phyloP scores from a whole-genome alignment of 2,797 vertebrate species.

The Coracias cyanogaster region DNA sequence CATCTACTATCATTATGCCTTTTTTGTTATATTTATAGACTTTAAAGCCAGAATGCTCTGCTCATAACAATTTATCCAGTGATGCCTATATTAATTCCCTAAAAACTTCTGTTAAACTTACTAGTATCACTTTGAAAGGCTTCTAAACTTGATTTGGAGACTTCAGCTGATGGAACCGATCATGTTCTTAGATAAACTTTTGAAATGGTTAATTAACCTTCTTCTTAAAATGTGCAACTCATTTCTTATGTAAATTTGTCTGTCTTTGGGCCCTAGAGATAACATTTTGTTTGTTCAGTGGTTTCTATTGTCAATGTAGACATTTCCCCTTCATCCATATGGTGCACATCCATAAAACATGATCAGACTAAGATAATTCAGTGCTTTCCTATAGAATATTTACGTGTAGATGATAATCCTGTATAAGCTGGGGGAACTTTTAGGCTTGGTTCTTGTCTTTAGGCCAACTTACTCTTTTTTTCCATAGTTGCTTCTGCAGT shows the following conservation, averaged over 20 bases:
- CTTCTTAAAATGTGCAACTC: not conserved
- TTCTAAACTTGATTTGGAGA: not conserved
- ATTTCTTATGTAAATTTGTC: not conserved
- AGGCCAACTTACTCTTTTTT: not conserved
- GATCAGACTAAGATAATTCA: not conserved
- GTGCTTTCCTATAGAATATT: not conserved
- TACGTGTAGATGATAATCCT: not conserved
- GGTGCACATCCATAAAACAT: not conserved
- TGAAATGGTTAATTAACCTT: conserved; percentile 30
- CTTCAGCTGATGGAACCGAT: not conserved
- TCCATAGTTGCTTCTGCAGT: not conserved
- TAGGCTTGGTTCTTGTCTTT: not conserved
- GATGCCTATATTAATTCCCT: not conserved
- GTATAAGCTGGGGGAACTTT: not conserved
- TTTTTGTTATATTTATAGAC: not conserved
- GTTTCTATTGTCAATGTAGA: not conserved
- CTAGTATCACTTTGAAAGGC: not conserved
- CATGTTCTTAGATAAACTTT: not conserved
- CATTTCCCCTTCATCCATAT: not conserved
- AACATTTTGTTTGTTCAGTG: conserved; percentile 15
- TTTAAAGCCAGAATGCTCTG: not conserved
- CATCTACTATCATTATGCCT: not conserved
- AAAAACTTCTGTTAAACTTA: not conserved
- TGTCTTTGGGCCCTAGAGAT: not conserved
- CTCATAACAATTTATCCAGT: not conserved